A percentile compares a stretch with the other conserved stretches of the same genome.
phyloP scores from a whole-genome alignment of 2,888 invertebrate genomes.

The Hypercompe scribonia region DNA sequence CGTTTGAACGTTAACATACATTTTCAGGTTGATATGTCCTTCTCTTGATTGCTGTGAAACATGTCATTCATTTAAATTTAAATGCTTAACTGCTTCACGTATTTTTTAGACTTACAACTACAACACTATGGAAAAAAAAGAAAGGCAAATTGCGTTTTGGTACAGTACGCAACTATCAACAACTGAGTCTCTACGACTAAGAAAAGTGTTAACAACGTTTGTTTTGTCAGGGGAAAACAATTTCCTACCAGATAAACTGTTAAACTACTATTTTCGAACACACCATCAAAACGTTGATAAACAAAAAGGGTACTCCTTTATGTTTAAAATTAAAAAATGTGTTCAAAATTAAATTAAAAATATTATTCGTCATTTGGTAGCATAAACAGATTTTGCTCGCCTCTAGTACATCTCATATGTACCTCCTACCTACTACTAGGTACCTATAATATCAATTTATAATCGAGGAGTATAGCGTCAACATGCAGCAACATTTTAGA shows the following conservation, averaged over 20 bases:
- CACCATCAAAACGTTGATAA: not conserved
- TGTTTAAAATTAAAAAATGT: too few relatives aligned
- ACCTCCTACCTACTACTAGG: too few relatives aligned
- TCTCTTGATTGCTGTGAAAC: not conserved
- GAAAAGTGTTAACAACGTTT: not conserved
- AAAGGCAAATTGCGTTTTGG: not conserved
- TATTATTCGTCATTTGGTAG: too few relatives aligned
- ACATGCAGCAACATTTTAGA: conserved; percentile 34
- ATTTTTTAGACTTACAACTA: not conserved
- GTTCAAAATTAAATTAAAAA: too few relatives aligned
- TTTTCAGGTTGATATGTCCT: not conserved
- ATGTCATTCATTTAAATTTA: not conserved
- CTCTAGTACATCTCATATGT: not conserved
- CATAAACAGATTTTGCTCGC: too few relatives aligned
- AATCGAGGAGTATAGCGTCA: not conserved
- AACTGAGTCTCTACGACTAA: not conserved
- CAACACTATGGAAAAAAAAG: too few relatives aligned
- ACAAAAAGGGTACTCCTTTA: too few relatives aligned
- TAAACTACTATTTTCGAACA: not conserved
- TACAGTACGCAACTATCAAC: not conserved
- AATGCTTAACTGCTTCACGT: not conserved
- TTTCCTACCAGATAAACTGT: not conserved
- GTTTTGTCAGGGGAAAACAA: not conserved
- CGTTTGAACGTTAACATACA: conserved; percentile 2
- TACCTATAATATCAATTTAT: conserved; percentile 3